Base-by-base conservation (phyloP, 1,140 invertebrate genomes). In the Drosophila grimshawi region DNA sequence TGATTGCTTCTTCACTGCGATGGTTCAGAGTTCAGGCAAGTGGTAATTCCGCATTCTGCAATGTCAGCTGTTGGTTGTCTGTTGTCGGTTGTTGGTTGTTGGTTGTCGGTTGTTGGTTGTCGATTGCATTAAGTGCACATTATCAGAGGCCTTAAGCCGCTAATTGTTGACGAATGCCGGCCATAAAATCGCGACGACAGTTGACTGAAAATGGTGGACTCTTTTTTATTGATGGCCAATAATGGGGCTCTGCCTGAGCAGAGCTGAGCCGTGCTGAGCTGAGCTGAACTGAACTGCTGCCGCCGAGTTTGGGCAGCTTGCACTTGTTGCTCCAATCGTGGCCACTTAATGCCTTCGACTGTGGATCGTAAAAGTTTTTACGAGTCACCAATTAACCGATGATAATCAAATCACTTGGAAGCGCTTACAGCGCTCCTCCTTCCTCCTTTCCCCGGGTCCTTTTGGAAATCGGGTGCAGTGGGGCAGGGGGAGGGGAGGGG, bases 371-470 rank as follows among this genome's bases (percentile, higher is more conserved):
- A 91, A 89, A 91, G 74, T 73, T 91, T 89, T 91, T 86, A 91
- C 89, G 89, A 91, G 29, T 66, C 80, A 67, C 59, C 89, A 91
- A 91, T 91, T 91, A 91, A 91, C 81, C 89, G 89, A 91, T 91
- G 82, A 91, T 91, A 91, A 89, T 91, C 89, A 82, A 89, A 82
- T 86, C 88, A 86, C 78, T 83, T 83, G 64, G 71, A 74, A 51
- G 65, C 75, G 61, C 55, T 5, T 3, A 29, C 53, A 5, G 27
- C 8, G 5, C n/a, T 30, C 32, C 43, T 3, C 39, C 6, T 49
- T n/a, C 27, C 49, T 19, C 29, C 33, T 33, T 4, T 41, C 10
- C 19, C 19, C 19, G 1, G 39, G 3, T 41, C 39, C 39, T 10
- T 41, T 19, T 19, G 19, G 19, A 19, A 19, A 19, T 19, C 19